A percentile compares a stretch with the other conserved stretches of the same genome.
These are phyloP conservation scores for Microctenopoma steveboyesi DNA, from an alignment of 2,797 vertebrate genomes.

Conservation along the genomic window DNA sequence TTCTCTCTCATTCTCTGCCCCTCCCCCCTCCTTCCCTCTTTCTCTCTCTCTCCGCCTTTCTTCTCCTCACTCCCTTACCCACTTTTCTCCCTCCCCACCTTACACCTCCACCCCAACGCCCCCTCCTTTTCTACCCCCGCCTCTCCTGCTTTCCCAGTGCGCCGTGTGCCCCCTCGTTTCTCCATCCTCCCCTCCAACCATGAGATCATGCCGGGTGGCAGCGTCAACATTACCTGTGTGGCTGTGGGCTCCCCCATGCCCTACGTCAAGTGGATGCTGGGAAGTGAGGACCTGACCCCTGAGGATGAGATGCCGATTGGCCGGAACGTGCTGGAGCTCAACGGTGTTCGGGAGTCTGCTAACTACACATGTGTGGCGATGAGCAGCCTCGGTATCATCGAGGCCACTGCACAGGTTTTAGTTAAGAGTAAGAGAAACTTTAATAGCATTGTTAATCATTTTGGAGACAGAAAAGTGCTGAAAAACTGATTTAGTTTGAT, in stretches of 20 bases:
- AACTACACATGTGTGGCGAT: constrained; percentile 99
- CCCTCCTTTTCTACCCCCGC: constrained; percentile 68
- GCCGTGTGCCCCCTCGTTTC: constrained; percentile 95
- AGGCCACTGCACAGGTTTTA: constrained; percentile 94
- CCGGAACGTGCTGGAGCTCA: constrained; percentile 94
- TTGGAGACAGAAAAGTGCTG: not conserved
- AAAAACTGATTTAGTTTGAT: not conserved
- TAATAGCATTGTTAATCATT: not conserved
- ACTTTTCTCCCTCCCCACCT: constrained; percentile 50
- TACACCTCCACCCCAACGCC: constrained; percentile 41
- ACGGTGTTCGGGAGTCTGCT: constrained; percentile 93
- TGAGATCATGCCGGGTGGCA: constrained; percentile 98
- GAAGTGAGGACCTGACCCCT: constrained; percentile 92
- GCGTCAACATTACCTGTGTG: constrained; percentile 97
- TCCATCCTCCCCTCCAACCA: constrained; percentile 95
- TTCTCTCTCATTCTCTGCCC: constrained; percentile 28
- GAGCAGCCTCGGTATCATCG: constrained; percentile 97
- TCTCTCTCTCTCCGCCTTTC: constrained; percentile 27
- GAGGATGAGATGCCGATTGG: constrained; percentile 98
- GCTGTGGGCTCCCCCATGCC: constrained; percentile 98
- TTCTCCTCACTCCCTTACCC: constrained; percentile 35
- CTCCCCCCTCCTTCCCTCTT: constrained; percentile 31
- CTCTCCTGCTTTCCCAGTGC: constrained; percentile 88
- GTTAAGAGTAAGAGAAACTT: constrained; percentile 91
- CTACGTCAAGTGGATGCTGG: constrained; percentile 99